A percentile compares a stretch with the other conserved stretches of the same genome.
Evolutionary conservation across 2,113 vertebrate genomes (phyloP).

Genomic region (Phrynosoma blainvillii): DNA sequence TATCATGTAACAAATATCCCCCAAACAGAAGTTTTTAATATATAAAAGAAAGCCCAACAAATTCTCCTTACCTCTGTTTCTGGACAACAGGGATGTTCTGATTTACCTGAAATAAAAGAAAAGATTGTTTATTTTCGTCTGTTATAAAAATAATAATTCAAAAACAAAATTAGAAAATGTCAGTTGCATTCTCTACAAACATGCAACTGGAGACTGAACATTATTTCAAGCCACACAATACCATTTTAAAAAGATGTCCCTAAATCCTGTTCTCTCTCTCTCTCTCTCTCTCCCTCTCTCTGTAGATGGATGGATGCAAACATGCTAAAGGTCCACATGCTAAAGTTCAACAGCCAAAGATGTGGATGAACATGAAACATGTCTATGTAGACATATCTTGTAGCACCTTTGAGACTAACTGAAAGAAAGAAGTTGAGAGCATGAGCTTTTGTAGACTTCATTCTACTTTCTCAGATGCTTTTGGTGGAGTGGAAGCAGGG

Average conservation of each 20-base stretch:
- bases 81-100: constrained; percentile 76
- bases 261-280: neutral
- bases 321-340: neutral
- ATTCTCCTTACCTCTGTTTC: constrained; percentile 87
- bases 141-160: neutral
- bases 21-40: neutral
- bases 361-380: neutral
- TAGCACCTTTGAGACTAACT: no score
- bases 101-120: constrained; percentile 81
- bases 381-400: neutral
- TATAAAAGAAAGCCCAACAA: neutral
- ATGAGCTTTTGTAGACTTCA: no score
- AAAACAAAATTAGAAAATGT: constrained; percentile 10
- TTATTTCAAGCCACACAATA: neutral
- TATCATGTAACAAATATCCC: no score
- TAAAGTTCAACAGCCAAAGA: neutral
- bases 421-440: no score
- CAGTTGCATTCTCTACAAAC: neutral
- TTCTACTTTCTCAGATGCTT: no score
- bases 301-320: neutral
- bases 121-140: constrained; percentile 37
- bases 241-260: neutral
- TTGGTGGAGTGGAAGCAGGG: no score
- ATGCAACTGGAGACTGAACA: neutral
- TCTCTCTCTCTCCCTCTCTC: neutral